phyloP scores from a whole-genome alignment of 2,113 vertebrate genomes.

The Glareola pratincola region DNA sequence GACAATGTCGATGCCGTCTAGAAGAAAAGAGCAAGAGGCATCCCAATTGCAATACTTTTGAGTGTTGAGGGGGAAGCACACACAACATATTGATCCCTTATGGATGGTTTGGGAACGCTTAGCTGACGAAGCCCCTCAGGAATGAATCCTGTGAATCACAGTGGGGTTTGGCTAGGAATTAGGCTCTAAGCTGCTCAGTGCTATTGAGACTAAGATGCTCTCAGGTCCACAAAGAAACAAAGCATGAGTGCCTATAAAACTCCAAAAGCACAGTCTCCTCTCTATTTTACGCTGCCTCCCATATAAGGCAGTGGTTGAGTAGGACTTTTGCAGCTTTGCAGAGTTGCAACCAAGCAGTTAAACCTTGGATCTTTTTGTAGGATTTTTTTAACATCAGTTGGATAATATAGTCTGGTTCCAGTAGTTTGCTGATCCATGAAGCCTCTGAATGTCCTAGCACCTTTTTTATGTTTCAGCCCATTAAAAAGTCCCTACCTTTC shows the following conservation, averaged over 20 bases:
- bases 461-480: background rate
- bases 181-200: background rate
- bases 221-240: background rate
- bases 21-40: background rate
- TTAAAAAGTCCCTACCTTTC: background rate
- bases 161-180: background rate
- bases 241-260: background rate
- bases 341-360: background rate
- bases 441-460: background rate
- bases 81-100: background rate
- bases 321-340: background rate
- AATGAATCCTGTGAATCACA: background rate
- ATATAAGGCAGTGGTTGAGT: background rate
- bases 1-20: background rate
- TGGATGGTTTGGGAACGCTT: conserved; percentile 21
- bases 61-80: background rate
- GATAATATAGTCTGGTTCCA: background rate
- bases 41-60: background rate
- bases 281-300: background rate
- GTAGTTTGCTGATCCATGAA: background rate
- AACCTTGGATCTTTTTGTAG: background rate
- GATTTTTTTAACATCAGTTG: background rate
- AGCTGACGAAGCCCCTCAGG: background rate
- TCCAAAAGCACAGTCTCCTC: background rate
- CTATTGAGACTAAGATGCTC: background rate